Percentiles rank a stretch among this genome's conserved stretches.
Evolutionary conservation across 2,797 vertebrate species (phyloP).

Genomic region (Erithacus rubecula): DNA sequence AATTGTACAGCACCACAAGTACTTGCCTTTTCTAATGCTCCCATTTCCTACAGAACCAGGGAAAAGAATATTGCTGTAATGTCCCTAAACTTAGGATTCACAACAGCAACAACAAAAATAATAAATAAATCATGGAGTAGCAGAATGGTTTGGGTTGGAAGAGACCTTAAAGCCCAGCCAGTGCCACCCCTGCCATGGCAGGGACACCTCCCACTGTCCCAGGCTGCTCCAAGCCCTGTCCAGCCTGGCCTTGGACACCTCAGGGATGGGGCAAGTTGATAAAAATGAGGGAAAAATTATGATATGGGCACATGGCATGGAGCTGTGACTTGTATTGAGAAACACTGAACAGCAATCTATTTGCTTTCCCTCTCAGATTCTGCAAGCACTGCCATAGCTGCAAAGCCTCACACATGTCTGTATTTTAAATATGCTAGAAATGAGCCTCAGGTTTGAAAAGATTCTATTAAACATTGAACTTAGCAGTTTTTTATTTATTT

Average conservation of each 20-base stretch:
- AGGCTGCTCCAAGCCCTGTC: accelerated
- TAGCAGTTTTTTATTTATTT: neutral
- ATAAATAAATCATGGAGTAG: neutral
- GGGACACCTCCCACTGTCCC: accelerated
- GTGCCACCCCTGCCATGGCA: neutral
- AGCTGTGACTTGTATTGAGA: neutral
- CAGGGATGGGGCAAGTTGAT: neutral
- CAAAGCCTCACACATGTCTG: neutral
- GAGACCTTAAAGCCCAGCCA: neutral
- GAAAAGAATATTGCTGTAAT: neutral
- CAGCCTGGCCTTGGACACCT: accelerated
- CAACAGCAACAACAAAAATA: neutral
- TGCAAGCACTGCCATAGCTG: neutral
- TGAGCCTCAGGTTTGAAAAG: neutral
- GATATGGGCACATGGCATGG: accelerated
- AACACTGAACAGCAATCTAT: neutral
- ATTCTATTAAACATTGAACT: neutral
- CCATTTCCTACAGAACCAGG: neutral
- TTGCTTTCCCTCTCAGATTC: neutral
- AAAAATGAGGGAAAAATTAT: neutral
- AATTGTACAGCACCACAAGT: neutral
- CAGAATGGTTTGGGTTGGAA: neutral
- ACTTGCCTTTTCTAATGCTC: neutral
- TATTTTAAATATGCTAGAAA: neutral
- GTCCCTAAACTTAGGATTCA: neutral